Percentiles rank a stretch among this genome's conserved stretches.
Conservation (phyloP, 2,113 vertebrate genomes). For the Poeciliopsis turrubarensis region DNA sequence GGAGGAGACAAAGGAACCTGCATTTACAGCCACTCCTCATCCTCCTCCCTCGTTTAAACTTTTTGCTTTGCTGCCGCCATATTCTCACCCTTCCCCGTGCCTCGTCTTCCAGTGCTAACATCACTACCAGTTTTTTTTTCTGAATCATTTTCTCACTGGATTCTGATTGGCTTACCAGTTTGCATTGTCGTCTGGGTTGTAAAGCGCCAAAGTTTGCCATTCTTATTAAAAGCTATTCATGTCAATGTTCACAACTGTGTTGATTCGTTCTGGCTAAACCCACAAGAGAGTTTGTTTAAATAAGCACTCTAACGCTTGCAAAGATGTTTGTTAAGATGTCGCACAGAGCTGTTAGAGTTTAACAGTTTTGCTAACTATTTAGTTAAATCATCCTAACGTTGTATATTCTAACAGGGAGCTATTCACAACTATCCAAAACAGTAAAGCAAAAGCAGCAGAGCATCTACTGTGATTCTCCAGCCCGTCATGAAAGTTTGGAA, state of each 20-base stretch:
- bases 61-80: constrained; percentile 17
- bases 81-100: constrained; percentile 46
- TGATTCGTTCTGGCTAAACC: too few species aligned
- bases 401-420: not conserved
- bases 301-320: too few species aligned
- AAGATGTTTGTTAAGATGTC: too few species aligned
- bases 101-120: constrained; percentile 22
- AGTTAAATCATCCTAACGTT: not conserved
- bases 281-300: too few species aligned
- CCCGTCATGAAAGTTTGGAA: not conserved
- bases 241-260: too few species aligned
- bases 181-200: not conserved
- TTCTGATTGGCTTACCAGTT: constrained; percentile 21
- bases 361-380: not conserved
- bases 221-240: not conserved
- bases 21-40: constrained; percentile 12
- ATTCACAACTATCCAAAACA: not conserved
- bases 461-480: not conserved
- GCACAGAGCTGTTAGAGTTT: too few species aligned
- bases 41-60: constrained; percentile 14
- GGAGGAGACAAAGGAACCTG: constrained; percentile 22
- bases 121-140: not conserved
- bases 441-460: not conserved
- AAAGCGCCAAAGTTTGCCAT: too few species aligned
- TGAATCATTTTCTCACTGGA: not conserved